These are phyloP conservation scores for Epirrita christyi DNA, from an alignment of 2,888 invertebrate species.

Conservation along the genomic window DNA sequence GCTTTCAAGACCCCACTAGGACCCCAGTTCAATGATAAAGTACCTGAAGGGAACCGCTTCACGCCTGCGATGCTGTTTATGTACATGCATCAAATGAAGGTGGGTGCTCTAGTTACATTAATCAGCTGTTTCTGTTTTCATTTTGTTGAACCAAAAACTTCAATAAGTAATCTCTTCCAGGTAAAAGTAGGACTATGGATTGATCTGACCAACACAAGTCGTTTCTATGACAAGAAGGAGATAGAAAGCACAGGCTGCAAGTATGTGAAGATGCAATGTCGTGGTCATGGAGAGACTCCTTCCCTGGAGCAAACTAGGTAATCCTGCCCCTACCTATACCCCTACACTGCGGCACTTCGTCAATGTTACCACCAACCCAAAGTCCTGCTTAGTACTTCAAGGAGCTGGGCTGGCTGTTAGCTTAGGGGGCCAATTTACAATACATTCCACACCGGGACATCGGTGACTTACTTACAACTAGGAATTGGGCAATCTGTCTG, in stretches of 20 bases:
- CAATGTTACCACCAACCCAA: no score
- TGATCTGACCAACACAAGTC: constrained; percentile 96
- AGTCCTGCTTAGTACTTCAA: no score
- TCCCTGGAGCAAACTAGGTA: constrained; percentile 91
- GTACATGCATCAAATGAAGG: constrained; percentile 90
- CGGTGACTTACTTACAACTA: no score
- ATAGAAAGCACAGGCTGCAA: constrained; percentile 90
- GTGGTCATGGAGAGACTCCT: constrained; percentile 97
- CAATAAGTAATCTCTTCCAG: constrained; percentile 68
- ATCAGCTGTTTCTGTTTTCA: constrained; percentile 42
- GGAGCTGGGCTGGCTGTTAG: no score
- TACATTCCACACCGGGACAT: no score
- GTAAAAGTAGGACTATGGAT: constrained; percentile 97
- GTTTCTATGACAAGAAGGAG: constrained; percentile 95
- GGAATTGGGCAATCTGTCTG: no score
- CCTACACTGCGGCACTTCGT: no score
- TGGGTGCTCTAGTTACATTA: constrained; percentile 59
- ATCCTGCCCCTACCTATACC: no score
- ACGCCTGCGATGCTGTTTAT: constrained; percentile 94
- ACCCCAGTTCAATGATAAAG: constrained; percentile 91
- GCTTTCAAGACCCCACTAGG: constrained; percentile 98
- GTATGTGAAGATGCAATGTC: constrained; percentile 95
- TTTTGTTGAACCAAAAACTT: constrained; percentile 12
- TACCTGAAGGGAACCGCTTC: constrained; percentile 93
- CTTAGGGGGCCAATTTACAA: no score